These are phyloP conservation scores for Stenurella melanura DNA, from an alignment of 2,888 invertebrate species.

Conservation along the genomic window DNA sequence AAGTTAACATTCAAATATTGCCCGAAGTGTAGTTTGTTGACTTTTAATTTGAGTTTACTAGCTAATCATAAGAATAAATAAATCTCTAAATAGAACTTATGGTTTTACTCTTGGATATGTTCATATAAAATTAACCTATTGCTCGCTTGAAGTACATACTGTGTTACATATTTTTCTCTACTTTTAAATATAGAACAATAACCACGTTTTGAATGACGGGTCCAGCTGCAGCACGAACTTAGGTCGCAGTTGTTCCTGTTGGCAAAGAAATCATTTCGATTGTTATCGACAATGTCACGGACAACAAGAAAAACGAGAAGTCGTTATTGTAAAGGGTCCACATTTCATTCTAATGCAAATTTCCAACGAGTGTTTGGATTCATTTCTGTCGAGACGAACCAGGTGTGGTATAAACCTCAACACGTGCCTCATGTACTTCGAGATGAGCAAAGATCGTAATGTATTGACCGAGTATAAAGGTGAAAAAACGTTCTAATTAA, in stretches of 20 bases:
- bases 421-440: not conserved
- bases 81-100: not conserved
- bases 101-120: no score
- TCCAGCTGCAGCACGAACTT: not conserved
- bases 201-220: not conserved
- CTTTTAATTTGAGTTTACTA: no score
- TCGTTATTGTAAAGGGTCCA: not conserved
- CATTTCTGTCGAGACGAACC: not conserved
- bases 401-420: not conserved
- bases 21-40: no score
- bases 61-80: not conserved
- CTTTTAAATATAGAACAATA: not conserved
- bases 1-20: no score
- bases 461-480: no score
- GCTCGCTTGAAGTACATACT: no score
- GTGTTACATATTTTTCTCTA: not conserved
- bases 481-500: no score
- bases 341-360: slow-evolving; percentile 11
- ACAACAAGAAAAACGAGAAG: slow-evolving; percentile 24
- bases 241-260: slow-evolving; percentile 16
- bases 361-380: not conserved
- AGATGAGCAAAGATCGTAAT: not conserved
- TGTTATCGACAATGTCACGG: slow-evolving; percentile 19
- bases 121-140: no score
- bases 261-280: slow-evolving; percentile 16